These are phyloP conservation scores for Acanthurus leucopareius DNA, from an alignment of 2,797 vertebrate species.

Conservation along the genomic window DNA sequence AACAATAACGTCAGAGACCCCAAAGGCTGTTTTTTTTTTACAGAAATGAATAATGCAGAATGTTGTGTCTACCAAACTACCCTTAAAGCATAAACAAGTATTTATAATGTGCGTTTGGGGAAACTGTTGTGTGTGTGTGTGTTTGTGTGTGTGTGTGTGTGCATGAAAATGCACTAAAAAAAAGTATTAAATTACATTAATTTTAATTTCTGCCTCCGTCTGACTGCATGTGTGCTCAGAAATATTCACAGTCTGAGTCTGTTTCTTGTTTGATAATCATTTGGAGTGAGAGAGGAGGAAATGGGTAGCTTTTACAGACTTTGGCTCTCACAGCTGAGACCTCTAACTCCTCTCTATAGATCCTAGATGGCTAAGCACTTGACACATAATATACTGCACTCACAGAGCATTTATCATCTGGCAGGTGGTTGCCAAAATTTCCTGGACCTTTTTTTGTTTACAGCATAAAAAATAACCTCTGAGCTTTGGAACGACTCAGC, in stretches of 20 bases:
- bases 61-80: conserved; percentile 11
- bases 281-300: conserved; percentile 29
- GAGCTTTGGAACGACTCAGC: conserved; percentile 11
- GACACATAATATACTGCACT: conserved; percentile 53
- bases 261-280: conserved; percentile 26
- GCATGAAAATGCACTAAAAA: conserved; percentile 4
- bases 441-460: conserved; percentile 21
- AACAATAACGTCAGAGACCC: conserved; percentile 24
- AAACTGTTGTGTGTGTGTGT: neutral
- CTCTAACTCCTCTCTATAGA: conserved; percentile 42
- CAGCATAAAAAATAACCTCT: conserved; percentile 28
- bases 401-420: conserved; percentile 52
- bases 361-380: conserved; percentile 40
- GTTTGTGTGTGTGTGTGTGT: neutral
- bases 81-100: conserved; percentile 37
- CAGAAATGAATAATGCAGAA: conserved; percentile 35
- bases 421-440: conserved; percentile 41
- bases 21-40: neutral
- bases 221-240: neutral
- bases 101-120: conserved; percentile 18
- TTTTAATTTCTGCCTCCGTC: conserved; percentile 13
- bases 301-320: conserved; percentile 35
- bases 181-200: conserved; percentile 11
- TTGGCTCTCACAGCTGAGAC: conserved; percentile 26
- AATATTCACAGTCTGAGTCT: neutral